phyloP scores from a whole-genome alignment of 2,797 vertebrate species.

The Coendou prehensilis region DNA sequence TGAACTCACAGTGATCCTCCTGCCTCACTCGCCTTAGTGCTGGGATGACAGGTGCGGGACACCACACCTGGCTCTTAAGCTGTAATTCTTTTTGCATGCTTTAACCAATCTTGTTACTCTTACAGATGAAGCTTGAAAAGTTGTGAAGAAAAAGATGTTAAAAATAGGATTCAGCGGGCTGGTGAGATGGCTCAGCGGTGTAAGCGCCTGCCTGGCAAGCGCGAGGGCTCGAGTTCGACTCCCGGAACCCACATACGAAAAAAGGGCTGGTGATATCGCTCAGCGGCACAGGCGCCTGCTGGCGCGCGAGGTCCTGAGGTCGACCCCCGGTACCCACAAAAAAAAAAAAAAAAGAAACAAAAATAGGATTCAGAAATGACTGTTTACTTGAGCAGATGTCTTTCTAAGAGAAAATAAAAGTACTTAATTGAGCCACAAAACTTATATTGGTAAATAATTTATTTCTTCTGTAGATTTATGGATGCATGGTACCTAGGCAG shows the following conservation, averaged over 20 bases:
- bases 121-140: slow-evolving; percentile 29
- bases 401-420: slow-evolving; percentile 53
- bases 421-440: neutral
- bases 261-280: too few relatives aligned
- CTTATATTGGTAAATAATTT: neutral
- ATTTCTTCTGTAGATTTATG: neutral
- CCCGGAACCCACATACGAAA: too few relatives aligned
- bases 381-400: neutral
- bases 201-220: too few relatives aligned
- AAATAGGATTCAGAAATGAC: slow-evolving; percentile 34
- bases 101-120: neutral
- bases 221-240: too few relatives aligned
- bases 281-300: too few relatives aligned
- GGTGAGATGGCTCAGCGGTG: too few relatives aligned
- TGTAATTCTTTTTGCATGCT: neutral
- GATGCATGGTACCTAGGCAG: neutral
- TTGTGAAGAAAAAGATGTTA: slow-evolving; percentile 3
- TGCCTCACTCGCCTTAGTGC: neutral
- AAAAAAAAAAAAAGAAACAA: neutral
- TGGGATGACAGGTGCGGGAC: neutral
- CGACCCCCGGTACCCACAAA: too few relatives aligned
- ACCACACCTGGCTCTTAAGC: neutral
- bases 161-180: slow-evolving; percentile 4
- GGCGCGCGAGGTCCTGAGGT: too few relatives aligned
- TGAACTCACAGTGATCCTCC: neutral